Evolutionary conservation across 2,113 vertebrate genomes (phyloP).

Genomic region (Salvelinus fontinalis): DNA sequence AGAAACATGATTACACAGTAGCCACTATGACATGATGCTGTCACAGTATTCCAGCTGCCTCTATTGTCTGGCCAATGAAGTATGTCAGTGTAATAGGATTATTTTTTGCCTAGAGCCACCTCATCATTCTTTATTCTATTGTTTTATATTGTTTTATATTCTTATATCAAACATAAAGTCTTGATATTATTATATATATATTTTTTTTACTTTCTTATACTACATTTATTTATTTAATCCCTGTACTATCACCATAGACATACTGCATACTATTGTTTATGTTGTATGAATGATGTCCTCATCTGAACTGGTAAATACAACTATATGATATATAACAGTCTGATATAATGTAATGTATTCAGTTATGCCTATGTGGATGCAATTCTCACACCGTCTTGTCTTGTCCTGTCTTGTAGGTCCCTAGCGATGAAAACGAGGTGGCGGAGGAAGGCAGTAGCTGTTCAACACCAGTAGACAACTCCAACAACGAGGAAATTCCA

Average conservation of each 20-base stretch:
- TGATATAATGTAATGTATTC: no score
- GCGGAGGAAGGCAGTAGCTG: constrained; percentile 34
- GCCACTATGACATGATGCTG: background rate
- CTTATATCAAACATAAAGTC: background rate
- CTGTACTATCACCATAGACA: background rate
- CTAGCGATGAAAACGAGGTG: constrained; percentile 41
- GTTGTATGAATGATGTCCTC: no score
- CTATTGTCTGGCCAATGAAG: background rate
- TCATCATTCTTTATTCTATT: background rate
- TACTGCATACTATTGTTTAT: background rate
- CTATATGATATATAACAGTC: no score
- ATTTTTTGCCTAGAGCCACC: background rate
- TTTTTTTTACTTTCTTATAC: background rate
- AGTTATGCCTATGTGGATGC: no score
- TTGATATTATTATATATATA: background rate
- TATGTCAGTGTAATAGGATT: background rate
- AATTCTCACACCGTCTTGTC: background rate
- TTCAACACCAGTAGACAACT: constrained; percentile 28
- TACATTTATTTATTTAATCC: background rate
- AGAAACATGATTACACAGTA: background rate
- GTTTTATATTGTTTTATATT: background rate
- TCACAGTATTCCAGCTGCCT: background rate
- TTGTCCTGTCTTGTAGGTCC: constrained; percentile 31
- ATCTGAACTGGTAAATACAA: background rate
- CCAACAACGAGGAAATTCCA: constrained; percentile 45